Evolutionary conservation across 1,140 invertebrate species (phyloP).

Genomic region (Drosophila melanica): DNA sequence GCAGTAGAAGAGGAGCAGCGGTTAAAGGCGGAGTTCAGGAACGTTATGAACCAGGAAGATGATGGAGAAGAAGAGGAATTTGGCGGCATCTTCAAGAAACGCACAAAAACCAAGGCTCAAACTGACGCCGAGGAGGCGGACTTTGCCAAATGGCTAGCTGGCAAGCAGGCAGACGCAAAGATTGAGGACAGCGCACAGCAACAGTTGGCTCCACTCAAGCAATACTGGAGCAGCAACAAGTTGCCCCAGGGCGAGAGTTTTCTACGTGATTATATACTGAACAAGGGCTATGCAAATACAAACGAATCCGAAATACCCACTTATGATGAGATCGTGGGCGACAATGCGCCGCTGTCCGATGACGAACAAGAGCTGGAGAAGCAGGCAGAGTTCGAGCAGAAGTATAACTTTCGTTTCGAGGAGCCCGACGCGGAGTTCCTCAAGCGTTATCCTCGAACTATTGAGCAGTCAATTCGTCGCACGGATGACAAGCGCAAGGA

Average conservation of each 20-base stretch:
- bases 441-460: conserved; percentile 94
- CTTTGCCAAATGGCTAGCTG: conserved; percentile 93
- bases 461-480: conserved; percentile 92
- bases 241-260: conserved; percentile 94
- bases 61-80: conserved; percentile 85
- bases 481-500: conserved; percentile 91
- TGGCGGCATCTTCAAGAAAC: conserved; percentile 86
- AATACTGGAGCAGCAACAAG: conserved; percentile 93
- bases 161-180: conserved; percentile 87
- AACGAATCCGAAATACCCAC: conserved; percentile 87
- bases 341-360: conserved; percentile 88
- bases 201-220: conserved; percentile 87
- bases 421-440: conserved; percentile 97
- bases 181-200: conserved; percentile 86
- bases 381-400: conserved; percentile 96
- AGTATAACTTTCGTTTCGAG: conserved; percentile 98
- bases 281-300: conserved; percentile 89
- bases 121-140: conserved; percentile 87
- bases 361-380: conserved; percentile 92
- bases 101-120: conserved; percentile 87
- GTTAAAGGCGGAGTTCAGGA: conserved; percentile 88
- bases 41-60: conserved; percentile 85
- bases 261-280: conserved; percentile 95
- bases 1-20: conserved; percentile 89
- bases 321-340: conserved; percentile 89